Evolutionary conservation across 2,797 vertebrate species (phyloP), one percentile per base, ranked within the genome.

Genomic region (Myripristis jacobus): DNA sequence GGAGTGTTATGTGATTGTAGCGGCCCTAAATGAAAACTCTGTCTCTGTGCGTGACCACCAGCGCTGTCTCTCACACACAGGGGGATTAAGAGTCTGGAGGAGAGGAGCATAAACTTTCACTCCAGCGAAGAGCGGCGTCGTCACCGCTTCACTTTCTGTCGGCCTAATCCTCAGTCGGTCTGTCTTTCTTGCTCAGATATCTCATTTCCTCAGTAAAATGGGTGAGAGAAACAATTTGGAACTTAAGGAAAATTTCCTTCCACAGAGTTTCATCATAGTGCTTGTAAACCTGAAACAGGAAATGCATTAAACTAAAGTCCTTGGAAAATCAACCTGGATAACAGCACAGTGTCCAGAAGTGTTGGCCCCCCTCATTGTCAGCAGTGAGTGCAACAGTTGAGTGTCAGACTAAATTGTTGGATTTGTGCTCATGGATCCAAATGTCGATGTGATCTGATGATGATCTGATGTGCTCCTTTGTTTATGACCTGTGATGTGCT

Each of bases 21-120:
- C 63, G 6, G 80, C 75, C 67, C 82, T 75, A 70, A 87, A 87
- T 82, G 67, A 90, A 89, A 88, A 90, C 80, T 84, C 61, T 57
- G 58, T 82, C 79, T 73, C 72, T 79, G 86, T 88, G 86, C 62
- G 75, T 89, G 86, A 89, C 81, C 22, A 59, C 72, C 70, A 82
- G 58, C 69, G 3, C 25, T 0, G 53, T 53, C 63, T 79, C 77
- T 73, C 70, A 59, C 82, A 87, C 84, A 86, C 82, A 58, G 62
- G 50, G 60, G 84, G 80, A 86, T 88, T 86, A 85, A 67, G 61
- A 70, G 71, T 72, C 47, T 13, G 74, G 76, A 57, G 61, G 50
- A 72, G 64, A 58, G 75, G 72, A 82, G 80, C 83, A 52, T 43
- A 75, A 88, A 78, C 48, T 38, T 57, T 11, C 71, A 83, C 83